Percentiles rank a stretch among this genome's conserved stretches.
Conservation (phyloP, 2,797 vertebrate species). For the Podargus strigoides region DNA sequence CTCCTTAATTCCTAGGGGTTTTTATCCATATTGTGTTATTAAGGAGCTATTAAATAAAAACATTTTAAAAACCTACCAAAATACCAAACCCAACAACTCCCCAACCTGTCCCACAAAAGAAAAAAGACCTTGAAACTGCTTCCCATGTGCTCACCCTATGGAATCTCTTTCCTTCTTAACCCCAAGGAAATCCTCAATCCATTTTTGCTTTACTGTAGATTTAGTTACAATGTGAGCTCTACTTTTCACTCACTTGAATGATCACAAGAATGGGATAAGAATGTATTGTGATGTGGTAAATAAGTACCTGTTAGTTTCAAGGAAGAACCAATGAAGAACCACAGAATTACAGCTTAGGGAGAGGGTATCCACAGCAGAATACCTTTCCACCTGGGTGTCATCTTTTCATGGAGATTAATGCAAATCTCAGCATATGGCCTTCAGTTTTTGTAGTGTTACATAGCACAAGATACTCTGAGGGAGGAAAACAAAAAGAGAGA, state of each 20-base stretch:
- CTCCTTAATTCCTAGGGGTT: not conserved
- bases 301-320: not conserved
- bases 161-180: not conserved
- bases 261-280: not conserved
- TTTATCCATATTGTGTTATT: not conserved
- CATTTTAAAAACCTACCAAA: not conserved
- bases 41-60: not conserved
- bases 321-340: not conserved
- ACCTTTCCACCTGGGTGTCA: not conserved
- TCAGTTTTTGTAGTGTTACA: not conserved
- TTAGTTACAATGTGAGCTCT: not conserved
- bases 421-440: not conserved
- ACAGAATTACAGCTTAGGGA: not conserved
- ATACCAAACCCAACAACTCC: not conserved
- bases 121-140: not conserved
- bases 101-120: rapidly evolving
- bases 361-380: not conserved
- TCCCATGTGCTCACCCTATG: not conserved
- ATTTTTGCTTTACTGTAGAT: not conserved
- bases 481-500: not conserved
- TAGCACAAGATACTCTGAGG: not conserved
- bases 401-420: not conserved
- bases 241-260: not conserved
- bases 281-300: not conserved
- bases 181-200: not conserved